These are phyloP conservation scores for Aspidoscelis tigris DNA, from an alignment of 2,113 vertebrate species.

Conservation along the genomic window DNA sequence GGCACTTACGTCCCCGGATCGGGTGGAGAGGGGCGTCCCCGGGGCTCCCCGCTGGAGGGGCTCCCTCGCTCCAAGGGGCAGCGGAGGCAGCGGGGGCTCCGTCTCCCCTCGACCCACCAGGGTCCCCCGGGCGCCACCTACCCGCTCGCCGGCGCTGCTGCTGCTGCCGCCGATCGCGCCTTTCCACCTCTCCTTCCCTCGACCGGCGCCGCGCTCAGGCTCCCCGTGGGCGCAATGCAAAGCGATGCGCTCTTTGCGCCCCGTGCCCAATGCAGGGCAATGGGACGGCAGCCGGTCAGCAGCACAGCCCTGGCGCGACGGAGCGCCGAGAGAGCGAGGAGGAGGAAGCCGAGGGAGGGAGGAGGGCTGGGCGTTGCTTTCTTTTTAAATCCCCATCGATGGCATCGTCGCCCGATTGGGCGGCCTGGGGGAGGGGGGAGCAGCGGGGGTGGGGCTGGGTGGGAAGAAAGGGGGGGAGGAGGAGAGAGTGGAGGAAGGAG, in stretches of 20 bases:
- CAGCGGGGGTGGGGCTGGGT: not conserved
- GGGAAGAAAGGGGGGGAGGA: fast-evolving
- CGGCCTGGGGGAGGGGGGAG: not conserved
- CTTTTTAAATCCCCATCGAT: not conserved
- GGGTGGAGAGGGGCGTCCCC: too few species aligned
- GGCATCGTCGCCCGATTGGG: not conserved
- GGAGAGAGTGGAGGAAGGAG: not conserved
- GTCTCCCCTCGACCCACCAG: not conserved
- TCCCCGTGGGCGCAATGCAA: not conserved
- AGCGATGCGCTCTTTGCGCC: not conserved
- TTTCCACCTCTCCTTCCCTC: too few species aligned
- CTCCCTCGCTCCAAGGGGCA: not conserved
- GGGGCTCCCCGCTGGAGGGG: too few species aligned
- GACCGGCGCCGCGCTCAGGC: not conserved
- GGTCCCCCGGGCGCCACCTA: not conserved
- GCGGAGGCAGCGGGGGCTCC: not conserved
- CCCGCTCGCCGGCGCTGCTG: not conserved
- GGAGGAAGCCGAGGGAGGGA: not conserved
- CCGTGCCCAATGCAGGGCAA: too few species aligned
- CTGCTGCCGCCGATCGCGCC: too few species aligned
- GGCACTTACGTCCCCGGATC: too few species aligned
- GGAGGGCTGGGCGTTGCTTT: not conserved
- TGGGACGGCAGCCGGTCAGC: not conserved
- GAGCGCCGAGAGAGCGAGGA: not conserved
- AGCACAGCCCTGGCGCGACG: not conserved